Percentiles rank a stretch among this genome's conserved stretches.
These are phyloP conservation scores for Lithophane leautieri DNA, from an alignment of 2,888 invertebrate genomes.

Conservation along the genomic window DNA sequence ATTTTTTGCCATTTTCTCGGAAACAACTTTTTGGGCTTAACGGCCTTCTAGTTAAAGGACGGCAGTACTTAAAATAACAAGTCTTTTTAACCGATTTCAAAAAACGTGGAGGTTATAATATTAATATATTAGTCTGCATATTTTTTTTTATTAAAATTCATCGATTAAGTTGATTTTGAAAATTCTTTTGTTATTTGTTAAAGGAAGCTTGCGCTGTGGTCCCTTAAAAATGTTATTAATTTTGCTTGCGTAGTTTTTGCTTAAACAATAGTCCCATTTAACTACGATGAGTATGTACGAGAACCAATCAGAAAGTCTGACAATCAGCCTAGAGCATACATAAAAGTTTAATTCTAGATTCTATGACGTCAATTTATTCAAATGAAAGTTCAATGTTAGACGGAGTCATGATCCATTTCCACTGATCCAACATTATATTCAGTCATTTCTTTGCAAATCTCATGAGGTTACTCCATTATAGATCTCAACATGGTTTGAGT, in stretches of 20 bases:
- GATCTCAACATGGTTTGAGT: not conserved
- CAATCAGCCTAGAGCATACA: not conserved
- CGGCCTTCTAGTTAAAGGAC: too few species aligned
- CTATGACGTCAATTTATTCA: not conserved
- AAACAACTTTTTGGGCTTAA: too few species aligned
- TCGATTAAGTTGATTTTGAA: too few species aligned
- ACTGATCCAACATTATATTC: not conserved
- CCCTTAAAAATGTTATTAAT: too few species aligned
- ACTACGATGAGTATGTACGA: not conserved
- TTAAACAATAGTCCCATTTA: not conserved
- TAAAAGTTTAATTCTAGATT: not conserved
- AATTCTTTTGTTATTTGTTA: too few species aligned
- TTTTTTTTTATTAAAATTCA: too few species aligned
- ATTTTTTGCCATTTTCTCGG: too few species aligned
- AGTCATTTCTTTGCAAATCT: not conserved
- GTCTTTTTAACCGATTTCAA: not conserved
- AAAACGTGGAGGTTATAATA: too few species aligned
- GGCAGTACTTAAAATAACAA: slow-evolving; percentile 1
- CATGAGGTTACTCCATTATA: not conserved
- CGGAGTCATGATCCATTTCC: not conserved
- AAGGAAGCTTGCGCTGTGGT: too few species aligned
- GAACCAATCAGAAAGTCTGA: not conserved
- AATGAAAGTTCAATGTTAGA: not conserved
- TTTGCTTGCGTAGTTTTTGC: too few species aligned
- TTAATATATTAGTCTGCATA: too few species aligned